Conservation (phyloP, 2,888 invertebrate species). For the Ashinkailepas kermadecensis region DNA sequence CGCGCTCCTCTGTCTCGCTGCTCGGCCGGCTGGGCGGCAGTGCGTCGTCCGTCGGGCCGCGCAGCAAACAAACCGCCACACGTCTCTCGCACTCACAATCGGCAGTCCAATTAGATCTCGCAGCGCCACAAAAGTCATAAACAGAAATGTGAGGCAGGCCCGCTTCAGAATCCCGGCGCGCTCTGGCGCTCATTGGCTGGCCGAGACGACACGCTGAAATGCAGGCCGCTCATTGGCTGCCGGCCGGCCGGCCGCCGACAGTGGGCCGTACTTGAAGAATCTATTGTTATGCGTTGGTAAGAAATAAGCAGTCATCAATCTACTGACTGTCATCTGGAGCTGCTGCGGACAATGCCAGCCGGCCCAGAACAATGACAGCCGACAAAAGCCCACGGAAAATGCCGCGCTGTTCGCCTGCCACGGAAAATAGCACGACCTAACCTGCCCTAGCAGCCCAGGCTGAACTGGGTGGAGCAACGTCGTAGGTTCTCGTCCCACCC, state of each 20-base stretch:
- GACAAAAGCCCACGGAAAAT: slow-evolving; percentile 1
- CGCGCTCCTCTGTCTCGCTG: neutral
- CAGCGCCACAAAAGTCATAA: slow-evolving; percentile 22
- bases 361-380: slow-evolving; percentile 10
- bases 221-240: slow-evolving; percentile 3
- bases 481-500: too few species aligned
- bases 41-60: neutral
- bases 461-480: neutral
- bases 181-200: slow-evolving; percentile 16
- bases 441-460: neutral
- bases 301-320: slow-evolving; percentile 22
- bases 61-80: neutral
- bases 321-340: slow-evolving; percentile 10
- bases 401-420: neutral
- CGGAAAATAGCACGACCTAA: neutral
- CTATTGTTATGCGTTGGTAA: slow-evolving; percentile 22
- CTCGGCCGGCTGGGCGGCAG: neutral
- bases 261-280: slow-evolving; percentile 9
- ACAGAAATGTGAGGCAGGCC: slow-evolving; percentile 21
- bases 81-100: slow-evolving; percentile 19
- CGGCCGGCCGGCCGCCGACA: slow-evolving; percentile 18
- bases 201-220: neutral
- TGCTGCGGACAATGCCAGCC: slow-evolving; percentile 2
- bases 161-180: slow-evolving; percentile 5
- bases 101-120: slow-evolving; percentile 17